Evolutionary conservation across 1,140 invertebrate genomes (phyloP).

Genomic region (Cyrtorhinus lividipennis): DNA sequence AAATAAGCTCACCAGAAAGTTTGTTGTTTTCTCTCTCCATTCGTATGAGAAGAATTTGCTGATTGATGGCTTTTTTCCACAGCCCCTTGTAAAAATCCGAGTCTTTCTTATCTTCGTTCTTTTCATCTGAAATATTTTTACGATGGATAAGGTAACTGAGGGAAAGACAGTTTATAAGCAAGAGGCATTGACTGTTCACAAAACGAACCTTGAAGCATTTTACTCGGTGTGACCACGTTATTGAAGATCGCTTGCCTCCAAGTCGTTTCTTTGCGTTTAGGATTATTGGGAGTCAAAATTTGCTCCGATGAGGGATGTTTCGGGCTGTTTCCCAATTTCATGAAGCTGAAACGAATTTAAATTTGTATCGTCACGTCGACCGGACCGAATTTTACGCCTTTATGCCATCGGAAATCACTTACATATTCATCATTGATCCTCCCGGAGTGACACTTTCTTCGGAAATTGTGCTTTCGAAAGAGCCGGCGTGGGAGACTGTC

Average conservation of each 20-base stretch:
- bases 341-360: constrained; percentile 40
- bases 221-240: constrained; percentile 57
- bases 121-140: no score
- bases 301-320: constrained; percentile 35
- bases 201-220: constrained; percentile 27
- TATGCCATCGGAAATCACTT: no score
- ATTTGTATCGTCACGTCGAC: no score
- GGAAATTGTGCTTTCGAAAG: constrained; percentile 19
- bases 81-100: constrained; percentile 57
- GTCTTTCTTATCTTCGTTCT: constrained; percentile 32
- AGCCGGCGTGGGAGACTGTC: constrained; percentile 17
- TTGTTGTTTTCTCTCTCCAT: constrained; percentile 91
- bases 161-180: not conserved
- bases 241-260: constrained; percentile 86
- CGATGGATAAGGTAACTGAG: not conserved
- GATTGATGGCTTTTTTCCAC: constrained; percentile 86
- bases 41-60: constrained; percentile 76
- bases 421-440: constrained; percentile 71
- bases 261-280: constrained; percentile 37
- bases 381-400: no score
- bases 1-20: constrained; percentile 43
- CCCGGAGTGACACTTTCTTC: constrained; percentile 18
- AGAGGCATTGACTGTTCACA: no score
- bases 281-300: constrained; percentile 26
- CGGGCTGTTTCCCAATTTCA: constrained; percentile 61